Evolutionary conservation across 2,797 vertebrate genomes (phyloP).

Genomic region (Decapterus maruadsi): DNA sequence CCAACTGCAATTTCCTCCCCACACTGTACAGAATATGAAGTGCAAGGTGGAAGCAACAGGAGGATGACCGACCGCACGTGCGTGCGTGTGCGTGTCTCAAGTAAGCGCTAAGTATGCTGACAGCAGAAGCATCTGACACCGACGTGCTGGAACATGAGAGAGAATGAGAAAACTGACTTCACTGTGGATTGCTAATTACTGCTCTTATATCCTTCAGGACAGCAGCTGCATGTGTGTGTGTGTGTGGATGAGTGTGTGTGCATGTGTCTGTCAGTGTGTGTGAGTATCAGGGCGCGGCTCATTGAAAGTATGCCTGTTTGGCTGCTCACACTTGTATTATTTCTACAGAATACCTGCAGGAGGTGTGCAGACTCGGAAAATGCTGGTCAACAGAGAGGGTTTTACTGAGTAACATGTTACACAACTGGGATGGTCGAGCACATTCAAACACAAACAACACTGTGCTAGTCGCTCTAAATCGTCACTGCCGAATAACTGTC

Average conservation of each 20-base stretch:
- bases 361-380: not conserved
- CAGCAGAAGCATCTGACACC: conserved; percentile 71
- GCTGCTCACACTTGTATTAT: conserved; percentile 10
- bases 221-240: not conserved
- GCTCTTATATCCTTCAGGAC: conserved; percentile 31
- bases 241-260: not conserved
- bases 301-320: conserved; percentile 23
- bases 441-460: not conserved
- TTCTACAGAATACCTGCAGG: not conserved
- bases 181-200: conserved; percentile 63
- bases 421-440: no score
- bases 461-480: not conserved
- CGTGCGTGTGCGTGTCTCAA: conserved; percentile 7
- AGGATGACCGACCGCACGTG: not conserved
- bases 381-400: not conserved
- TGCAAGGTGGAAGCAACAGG: conserved; percentile 14
- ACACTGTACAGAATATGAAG: not conserved
- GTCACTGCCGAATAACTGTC: not conserved
- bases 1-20: conserved; percentile 26
- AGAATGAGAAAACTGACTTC: conserved; percentile 62
- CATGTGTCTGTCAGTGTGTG: not conserved
- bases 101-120: conserved; percentile 52
- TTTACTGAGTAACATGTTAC: not conserved
- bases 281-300: conserved; percentile 47
- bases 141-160: conserved; percentile 68